A percentile compares a stretch with the other conserved stretches of the same genome.
Evolutionary conservation across 2,888 invertebrate species (phyloP).

Genomic region (Acleris literana): DNA sequence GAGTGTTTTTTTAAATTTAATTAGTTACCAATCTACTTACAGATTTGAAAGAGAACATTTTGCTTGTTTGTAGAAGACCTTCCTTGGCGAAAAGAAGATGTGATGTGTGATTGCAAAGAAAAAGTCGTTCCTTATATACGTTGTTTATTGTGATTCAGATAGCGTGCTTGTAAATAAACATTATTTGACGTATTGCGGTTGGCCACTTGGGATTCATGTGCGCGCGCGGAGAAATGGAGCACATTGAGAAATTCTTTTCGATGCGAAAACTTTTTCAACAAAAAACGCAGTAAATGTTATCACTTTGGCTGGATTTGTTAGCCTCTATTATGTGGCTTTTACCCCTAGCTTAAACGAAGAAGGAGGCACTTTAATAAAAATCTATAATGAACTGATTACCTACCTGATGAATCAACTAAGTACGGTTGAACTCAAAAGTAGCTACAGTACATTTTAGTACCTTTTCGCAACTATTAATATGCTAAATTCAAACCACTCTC

Average conservation of each 20-base stretch:
- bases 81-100: slow-evolving; percentile 74
- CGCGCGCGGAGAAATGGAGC: slow-evolving; percentile 77
- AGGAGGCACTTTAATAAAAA: too few relatives aligned
- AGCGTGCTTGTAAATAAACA: slow-evolving; percentile 69
- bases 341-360: too few relatives aligned
- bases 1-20: too few relatives aligned
- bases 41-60: slow-evolving; percentile 80
- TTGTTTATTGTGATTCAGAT: slow-evolving; percentile 73
- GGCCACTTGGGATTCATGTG: slow-evolving; percentile 77
- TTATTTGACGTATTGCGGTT: slow-evolving; percentile 74
- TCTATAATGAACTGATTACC: too few relatives aligned
- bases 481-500: too few relatives aligned
- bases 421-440: too few relatives aligned
- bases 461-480: too few relatives aligned
- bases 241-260: slow-evolving; percentile 68
- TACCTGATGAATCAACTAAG: too few relatives aligned
- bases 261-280: slow-evolving; percentile 51
- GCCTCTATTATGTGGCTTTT: too few relatives aligned
- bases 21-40: slow-evolving; percentile 54
- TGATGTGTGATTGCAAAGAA: slow-evolving; percentile 67
- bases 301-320: too few relatives aligned
- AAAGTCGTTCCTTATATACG: slow-evolving; percentile 73
- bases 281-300: too few relatives aligned
- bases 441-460: too few relatives aligned
- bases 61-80: slow-evolving; percentile 72